Evolutionary conservation across 2,113 vertebrate species (phyloP), one percentile per base, ranked within the genome.

Genomic region (Clinocottus analis): DNA sequence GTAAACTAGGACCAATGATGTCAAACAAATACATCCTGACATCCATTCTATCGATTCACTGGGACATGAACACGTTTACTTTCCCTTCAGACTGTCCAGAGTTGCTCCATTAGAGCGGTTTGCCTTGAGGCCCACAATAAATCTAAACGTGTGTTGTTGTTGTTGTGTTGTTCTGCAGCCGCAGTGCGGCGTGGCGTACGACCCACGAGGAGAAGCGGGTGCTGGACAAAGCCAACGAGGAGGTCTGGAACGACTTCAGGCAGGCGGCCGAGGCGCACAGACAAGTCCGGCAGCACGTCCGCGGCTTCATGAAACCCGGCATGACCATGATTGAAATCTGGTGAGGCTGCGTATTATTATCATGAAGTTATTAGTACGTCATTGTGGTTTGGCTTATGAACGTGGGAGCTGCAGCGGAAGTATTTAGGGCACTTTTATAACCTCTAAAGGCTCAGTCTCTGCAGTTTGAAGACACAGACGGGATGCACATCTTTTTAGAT

Each of bases 301-400:
- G 94, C 94, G 96, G 97, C 92, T 99, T 96, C 96, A 95, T 99
- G 89, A 98, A 98, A 91, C 98, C 98, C 59, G 98, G 98, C 77
- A 93, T 99, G 96, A 97, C 97, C 86, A 99, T 99, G 98, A 99
- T 98, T 79, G 98, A 99, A 91, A 99, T 99, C 93, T 99, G 98
- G 98, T 99, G 93, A 97, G 95, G 21, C 77, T 77, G 7, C 0
- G 0, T 25, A 21, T 17, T 31, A 16, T 41, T 11, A 10, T 33
- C 25, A 2, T 16, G 31, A 5, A 47, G 2, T 59, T 7, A 29
- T 33, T 33, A 33, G 33, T 31, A n/a, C 5, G 25, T 17, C 3
- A 4, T 58, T 58, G 55, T 58, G n/a, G 21, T 25, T 45, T 17
- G 43, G n/a, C 51, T 53, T 10, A n/a, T 53, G 6, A 31, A 31